A percentile compares a stretch with the other conserved stretches of the same genome.
Conservation (phyloP, 2,888 invertebrate species). For the Beris chalybata region DNA sequence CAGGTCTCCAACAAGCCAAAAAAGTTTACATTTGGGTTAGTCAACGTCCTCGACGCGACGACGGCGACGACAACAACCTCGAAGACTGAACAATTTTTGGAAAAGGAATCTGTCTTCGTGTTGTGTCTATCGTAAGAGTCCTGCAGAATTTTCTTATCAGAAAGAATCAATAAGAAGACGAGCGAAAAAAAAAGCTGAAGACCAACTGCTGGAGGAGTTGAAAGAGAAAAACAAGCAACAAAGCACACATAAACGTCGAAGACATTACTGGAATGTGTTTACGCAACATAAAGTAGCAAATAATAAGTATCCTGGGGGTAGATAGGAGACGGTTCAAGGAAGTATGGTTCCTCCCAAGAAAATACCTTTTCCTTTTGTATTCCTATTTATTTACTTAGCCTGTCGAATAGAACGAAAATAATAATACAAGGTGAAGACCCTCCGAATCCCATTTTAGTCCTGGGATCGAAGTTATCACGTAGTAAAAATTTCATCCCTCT, state of each 20-base stretch:
- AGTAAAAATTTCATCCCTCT: too few relatives aligned
- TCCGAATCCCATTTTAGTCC: neutral
- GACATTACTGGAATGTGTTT: conserved; percentile 37
- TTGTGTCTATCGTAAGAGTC: too few relatives aligned
- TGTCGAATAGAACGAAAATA: conserved; percentile 6
- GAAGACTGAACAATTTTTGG: too few relatives aligned
- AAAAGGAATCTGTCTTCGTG: too few relatives aligned
- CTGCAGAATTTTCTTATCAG: neutral
- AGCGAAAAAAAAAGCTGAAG: conserved; percentile 2
- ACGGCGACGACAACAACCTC: too few relatives aligned
- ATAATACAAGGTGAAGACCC: neutral
- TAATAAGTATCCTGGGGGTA: conserved; percentile 29
- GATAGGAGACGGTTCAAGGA: neutral
- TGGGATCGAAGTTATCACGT: too few relatives aligned
- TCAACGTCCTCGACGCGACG: too few relatives aligned
- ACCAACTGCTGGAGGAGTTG: neutral
- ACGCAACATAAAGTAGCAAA: conserved; percentile 37
- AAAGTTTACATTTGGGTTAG: too few relatives aligned
- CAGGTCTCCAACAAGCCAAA: too few relatives aligned
- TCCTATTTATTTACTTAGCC: conserved; percentile 25
- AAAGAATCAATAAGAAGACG: conserved; percentile 17
- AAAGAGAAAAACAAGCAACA: conserved; percentile 1
- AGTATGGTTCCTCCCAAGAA: neutral
- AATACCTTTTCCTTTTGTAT: too few relatives aligned
- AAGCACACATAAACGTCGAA: conserved; percentile 31